These are phyloP conservation scores for Silurus asotus DNA, from an alignment of 2,113 vertebrate genomes.

Conservation along the genomic window DNA sequence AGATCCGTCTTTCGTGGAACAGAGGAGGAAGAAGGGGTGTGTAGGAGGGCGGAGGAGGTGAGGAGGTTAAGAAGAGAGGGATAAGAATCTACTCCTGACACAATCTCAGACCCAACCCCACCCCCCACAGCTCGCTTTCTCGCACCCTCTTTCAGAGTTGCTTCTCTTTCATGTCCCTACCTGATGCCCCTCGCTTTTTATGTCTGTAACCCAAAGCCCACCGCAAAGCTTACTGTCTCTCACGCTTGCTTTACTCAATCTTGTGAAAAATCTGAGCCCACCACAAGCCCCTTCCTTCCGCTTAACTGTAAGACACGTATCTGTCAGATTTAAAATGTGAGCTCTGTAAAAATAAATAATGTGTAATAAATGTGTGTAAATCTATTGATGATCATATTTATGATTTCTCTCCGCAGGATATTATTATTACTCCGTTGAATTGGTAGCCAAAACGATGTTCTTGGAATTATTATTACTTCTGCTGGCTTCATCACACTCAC, in stretches of 20 bases:
- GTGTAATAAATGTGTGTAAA: neutral
- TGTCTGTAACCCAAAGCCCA: constrained; percentile 67
- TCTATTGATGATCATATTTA: constrained; percentile 1
- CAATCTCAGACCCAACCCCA: constrained; percentile 74
- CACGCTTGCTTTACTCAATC: constrained; percentile 10
- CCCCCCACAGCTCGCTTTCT: constrained; percentile 42
- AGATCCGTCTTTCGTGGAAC: constrained; percentile 81
- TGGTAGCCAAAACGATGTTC: constrained; percentile 51
- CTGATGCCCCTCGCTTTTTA: constrained; percentile 46
- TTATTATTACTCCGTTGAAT: constrained; percentile 33
- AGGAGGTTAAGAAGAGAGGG: constrained; percentile 60
- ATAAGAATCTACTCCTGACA: constrained; percentile 68
- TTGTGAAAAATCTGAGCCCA: constrained; percentile 69
- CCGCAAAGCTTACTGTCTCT: constrained; percentile 64
- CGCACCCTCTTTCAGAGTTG: constrained; percentile 33
- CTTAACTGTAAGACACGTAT: constrained; percentile 15
- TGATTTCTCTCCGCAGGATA: neutral
- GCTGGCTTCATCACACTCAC: neutral
- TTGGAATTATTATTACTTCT: constrained; percentile 21
- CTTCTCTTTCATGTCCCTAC: constrained; percentile 42
- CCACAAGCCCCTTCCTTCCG: constrained; percentile 63
- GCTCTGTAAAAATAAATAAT: neutral
- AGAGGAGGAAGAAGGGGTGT: constrained; percentile 72
- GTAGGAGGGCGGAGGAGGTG: constrained; percentile 59
- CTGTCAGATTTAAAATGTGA: neutral